Base-by-base conservation (phyloP, 2,113 vertebrate genomes). In the Sceloporus tristichus region DNA sequence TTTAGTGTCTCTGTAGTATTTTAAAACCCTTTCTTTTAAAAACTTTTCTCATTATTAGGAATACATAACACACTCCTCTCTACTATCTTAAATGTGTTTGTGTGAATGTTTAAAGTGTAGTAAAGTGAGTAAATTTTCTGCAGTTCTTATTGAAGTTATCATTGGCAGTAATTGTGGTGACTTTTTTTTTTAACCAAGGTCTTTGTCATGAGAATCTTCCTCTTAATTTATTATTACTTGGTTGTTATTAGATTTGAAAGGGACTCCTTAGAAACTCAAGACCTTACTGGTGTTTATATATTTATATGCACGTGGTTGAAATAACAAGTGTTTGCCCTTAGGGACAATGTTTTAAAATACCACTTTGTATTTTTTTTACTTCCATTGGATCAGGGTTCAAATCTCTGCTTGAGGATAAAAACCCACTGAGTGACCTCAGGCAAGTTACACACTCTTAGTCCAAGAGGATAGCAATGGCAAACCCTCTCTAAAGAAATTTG, bases 171-270 rank as follows among this genome's bases (percentile, higher is more conserved):
- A 78, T 18, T 18, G 9, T 48, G 7, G 7, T 68, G 65, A 25
- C 23, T 4, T 38, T 3, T 16, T 16, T 88, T 82, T 90, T 92
- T 56, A 92, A 92, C 25, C 0, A 29, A 88, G 48, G 87, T 85
- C 56, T 6, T 90, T 92, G 34, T 0, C 7, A 0, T 5, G 38
- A 70, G 82, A 91, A 25, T 25, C 78, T 85, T 42, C 5, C 78
- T 85, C 70, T 79, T 91, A 82, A 87, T 38, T 56, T 70, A 29
- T 62, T 90, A 34, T 83, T 79, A 83, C 48, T 85, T 62, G 2
- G 62, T 90, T 92, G 54, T 27, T 84, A 89, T 77, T 38, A 85
- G 70, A 85, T 71, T 87, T 85, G 71, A 78, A 56, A 53, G 66
- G 85, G 89, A n/a, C 13, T 0, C 74, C 19, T 88, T 89, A 91